These are phyloP conservation scores for Onychostruthus taczanowskii DNA, from an alignment of 2,113 vertebrate species.

Conservation along the genomic window DNA sequence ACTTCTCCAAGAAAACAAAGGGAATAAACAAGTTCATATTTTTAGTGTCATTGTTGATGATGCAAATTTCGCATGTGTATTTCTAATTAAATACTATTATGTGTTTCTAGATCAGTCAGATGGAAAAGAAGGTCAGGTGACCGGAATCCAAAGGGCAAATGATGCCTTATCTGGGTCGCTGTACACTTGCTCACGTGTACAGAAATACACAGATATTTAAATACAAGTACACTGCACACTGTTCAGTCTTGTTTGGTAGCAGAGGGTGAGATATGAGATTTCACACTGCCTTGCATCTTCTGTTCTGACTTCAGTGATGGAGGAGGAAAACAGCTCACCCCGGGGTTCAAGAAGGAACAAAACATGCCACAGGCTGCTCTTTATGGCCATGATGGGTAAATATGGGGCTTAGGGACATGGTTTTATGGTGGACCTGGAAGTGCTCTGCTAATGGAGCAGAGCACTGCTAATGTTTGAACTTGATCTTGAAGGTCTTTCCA, in stretches of 20 bases:
- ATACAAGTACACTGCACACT: neutral
- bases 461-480: neutral
- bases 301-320: neutral
- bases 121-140: neutral
- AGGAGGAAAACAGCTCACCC: neutral
- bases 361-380: neutral
- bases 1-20: neutral
- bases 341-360: rapidly evolving
- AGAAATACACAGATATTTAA: neutral
- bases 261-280: neutral
- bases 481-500: neutral
- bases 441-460: neutral
- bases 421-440: neutral
- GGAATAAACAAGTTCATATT: neutral
- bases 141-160: neutral
- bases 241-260: neutral
- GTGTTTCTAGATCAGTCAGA: neutral
- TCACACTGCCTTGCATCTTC: neutral
- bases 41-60: neutral
- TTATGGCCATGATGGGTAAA: neutral
- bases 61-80: neutral
- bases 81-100: neutral
- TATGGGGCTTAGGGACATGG: neutral
- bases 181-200: neutral
- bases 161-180: neutral